phyloP scores from a whole-genome alignment of 2,888 invertebrate species.

The Selenia dentaria region DNA sequence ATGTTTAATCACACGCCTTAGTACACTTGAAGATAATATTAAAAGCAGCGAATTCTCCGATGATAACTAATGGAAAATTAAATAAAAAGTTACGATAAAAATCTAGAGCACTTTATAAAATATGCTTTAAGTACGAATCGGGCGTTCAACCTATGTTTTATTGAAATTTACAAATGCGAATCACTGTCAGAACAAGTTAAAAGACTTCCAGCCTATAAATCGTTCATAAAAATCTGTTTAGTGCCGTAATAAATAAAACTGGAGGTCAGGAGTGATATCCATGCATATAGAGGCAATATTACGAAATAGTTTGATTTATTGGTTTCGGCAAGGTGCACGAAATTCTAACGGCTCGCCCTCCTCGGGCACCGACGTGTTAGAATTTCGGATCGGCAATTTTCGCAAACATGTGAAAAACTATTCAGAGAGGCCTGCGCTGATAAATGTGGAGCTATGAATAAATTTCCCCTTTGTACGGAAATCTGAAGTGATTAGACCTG shows the following conservation, averaged over 20 bases:
- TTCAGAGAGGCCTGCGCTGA: constrained; percentile 66
- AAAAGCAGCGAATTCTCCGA: too few relatives aligned
- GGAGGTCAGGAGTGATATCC: constrained; percentile 61
- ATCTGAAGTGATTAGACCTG: constrained; percentile 75
- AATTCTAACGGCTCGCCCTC: constrained; percentile 69
- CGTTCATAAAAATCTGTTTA: constrained; percentile 72
- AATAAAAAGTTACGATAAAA: constrained; percentile 8
- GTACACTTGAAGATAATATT: too few relatives aligned
- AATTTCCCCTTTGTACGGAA: constrained; percentile 68
- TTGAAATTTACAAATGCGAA: constrained; percentile 37
- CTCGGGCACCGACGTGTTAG: constrained; percentile 63
- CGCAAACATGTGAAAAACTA: constrained; percentile 76
- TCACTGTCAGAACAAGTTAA: constrained; percentile 45
- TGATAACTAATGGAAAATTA: too few relatives aligned
- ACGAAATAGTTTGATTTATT: constrained; percentile 82
- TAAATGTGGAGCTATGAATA: constrained; percentile 81
- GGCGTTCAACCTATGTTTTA: constrained; percentile 34
- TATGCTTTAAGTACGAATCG: constrained; percentile 7
- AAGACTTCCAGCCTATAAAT: constrained; percentile 56
- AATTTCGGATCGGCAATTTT: constrained; percentile 74
- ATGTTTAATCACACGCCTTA: too few relatives aligned
- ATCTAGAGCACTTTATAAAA: constrained; percentile 12
- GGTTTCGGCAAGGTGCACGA: constrained; percentile 78
- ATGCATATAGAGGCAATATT: constrained; percentile 79
- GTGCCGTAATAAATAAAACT: constrained; percentile 73